Percentiles rank a stretch among this genome's conserved stretches.
Evolutionary conservation across 2,797 vertebrate genomes (phyloP).

Genomic region (Remorina albescens): DNA sequence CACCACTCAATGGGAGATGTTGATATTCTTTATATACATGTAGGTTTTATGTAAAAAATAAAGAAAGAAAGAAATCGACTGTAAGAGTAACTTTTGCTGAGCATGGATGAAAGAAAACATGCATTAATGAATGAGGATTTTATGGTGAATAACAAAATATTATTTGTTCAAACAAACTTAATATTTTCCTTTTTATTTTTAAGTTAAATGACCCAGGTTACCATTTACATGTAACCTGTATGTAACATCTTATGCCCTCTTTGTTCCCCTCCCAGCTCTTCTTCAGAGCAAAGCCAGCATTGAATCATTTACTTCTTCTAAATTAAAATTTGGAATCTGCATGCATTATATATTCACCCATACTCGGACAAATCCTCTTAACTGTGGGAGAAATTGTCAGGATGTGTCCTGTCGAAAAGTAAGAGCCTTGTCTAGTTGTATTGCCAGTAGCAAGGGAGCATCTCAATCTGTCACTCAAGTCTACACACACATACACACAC

Average conservation of each 20-base stretch:
- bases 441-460: slow-evolving; percentile 79
- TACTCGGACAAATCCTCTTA: slow-evolving; percentile 86
- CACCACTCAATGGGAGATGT: not conserved
- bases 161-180: not conserved
- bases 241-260: slow-evolving; percentile 51
- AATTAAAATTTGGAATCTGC: slow-evolving; percentile 84
- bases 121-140: not conserved
- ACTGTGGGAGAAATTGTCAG: slow-evolving; percentile 86
- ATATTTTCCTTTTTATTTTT: not conserved
- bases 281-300: slow-evolving; percentile 77
- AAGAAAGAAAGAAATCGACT: no score
- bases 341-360: slow-evolving; percentile 87
- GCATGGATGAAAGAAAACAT: not conserved
- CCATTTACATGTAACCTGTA: slow-evolving; percentile 18
- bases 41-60: not conserved
- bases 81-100: not conserved
- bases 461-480: slow-evolving; percentile 82
- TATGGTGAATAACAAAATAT: not conserved
- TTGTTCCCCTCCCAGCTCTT: slow-evolving; percentile 22
- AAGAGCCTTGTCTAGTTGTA: slow-evolving; percentile 79
- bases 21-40: not conserved
- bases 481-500: slow-evolving; percentile 33
- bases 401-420: slow-evolving; percentile 78
- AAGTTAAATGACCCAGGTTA: not conserved
- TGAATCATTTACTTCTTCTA: slow-evolving; percentile 88